Evolutionary conservation across 2,888 invertebrate genomes (phyloP), one percentile per base, ranked within the genome.

Genomic region (Temnothorax unifasciatus): DNA sequence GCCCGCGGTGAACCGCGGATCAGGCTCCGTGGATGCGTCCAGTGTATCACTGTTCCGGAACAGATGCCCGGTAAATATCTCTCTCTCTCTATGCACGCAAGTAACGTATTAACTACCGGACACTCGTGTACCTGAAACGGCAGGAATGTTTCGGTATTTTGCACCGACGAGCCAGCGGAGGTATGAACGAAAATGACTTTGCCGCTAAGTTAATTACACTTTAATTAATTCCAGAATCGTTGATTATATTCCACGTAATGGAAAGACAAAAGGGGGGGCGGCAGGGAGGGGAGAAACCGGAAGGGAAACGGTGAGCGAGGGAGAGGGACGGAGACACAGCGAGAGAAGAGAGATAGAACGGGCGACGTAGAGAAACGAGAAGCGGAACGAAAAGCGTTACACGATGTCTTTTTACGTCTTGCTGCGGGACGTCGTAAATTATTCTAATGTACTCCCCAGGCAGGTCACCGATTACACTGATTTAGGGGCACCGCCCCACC

Each of bases 391-490:
- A 82, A 79, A 85, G 79, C 68, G 73, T 88, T 85, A 88, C 86
- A 77, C 86, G 77, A 77, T 88, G 86, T 83, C 86, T 91, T 90
- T 90, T 91, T 91, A 90, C 84, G 86, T 88, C 86, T 89, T 88
- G 73, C 85, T 86, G 82, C 86, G 89, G 86, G 82, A 81, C 84
- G 89, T 83, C 89, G 92, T 92, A 92, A 93, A 93, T 93, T 93
- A 93, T 91, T 91, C 91, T 93, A 93, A 93, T 93, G 92, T 92
- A 93, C 93, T 93, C 92, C 91, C 93, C 87, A 88, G 91, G 92
- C 93, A 91, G 92, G 90, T 90, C 91, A 91, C 90, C 90, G 93
- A 93, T 92, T 93, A 92, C 92, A 91, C 93, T 93, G 93, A 93
- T 93, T 93, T 93, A 93, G 91, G 93, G 93, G 92, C 91, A 91